These are phyloP conservation scores for Antennarius striatus DNA, from an alignment of 2,113 vertebrate genomes.

Conservation along the genomic window DNA sequence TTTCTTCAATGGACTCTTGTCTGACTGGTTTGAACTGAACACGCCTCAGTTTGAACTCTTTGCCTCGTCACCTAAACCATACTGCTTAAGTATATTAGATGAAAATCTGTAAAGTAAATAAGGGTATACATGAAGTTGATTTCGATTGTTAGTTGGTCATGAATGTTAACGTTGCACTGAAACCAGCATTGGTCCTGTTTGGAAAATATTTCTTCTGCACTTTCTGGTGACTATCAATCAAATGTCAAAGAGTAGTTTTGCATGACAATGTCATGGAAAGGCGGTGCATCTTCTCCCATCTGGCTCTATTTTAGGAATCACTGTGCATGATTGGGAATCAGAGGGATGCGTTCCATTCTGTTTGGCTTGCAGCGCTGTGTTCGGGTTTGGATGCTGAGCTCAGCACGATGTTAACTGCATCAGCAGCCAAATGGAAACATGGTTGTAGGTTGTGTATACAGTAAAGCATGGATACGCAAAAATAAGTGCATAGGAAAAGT, in stretches of 20 bases:
- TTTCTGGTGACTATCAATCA: slow-evolving; percentile 2
- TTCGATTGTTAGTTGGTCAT: too few relatives aligned
- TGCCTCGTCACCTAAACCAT: too few relatives aligned
- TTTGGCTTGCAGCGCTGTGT: slow-evolving; percentile 12
- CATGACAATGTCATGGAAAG: not conserved
- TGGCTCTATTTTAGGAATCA: slow-evolving; percentile 19
- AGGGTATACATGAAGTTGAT: too few relatives aligned
- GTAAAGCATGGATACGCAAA: slow-evolving; percentile 12
- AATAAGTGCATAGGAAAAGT: slow-evolving; percentile 7
- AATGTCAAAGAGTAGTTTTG: not conserved
- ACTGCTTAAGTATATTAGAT: too few relatives aligned
- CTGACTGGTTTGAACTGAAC: too few relatives aligned
- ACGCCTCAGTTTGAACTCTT: too few relatives aligned
- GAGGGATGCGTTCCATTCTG: not conserved
- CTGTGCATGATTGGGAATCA: slow-evolving; percentile 19
- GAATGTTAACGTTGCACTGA: too few relatives aligned
- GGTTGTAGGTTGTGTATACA: slow-evolving; percentile 20
- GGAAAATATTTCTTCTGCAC: too few relatives aligned
- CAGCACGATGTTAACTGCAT: slow-evolving; percentile 44
- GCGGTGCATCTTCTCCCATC: slow-evolving; percentile 11
- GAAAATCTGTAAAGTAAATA: too few relatives aligned
- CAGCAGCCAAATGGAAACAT: slow-evolving; percentile 39
- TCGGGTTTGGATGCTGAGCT: slow-evolving; percentile 36
- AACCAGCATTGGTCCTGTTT: too few relatives aligned
- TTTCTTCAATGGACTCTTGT: not conserved